Evolutionary conservation across 2,888 invertebrate genomes (phyloP), one percentile per base, ranked within the genome.

Genomic region (Serripes groenlandicus): DNA sequence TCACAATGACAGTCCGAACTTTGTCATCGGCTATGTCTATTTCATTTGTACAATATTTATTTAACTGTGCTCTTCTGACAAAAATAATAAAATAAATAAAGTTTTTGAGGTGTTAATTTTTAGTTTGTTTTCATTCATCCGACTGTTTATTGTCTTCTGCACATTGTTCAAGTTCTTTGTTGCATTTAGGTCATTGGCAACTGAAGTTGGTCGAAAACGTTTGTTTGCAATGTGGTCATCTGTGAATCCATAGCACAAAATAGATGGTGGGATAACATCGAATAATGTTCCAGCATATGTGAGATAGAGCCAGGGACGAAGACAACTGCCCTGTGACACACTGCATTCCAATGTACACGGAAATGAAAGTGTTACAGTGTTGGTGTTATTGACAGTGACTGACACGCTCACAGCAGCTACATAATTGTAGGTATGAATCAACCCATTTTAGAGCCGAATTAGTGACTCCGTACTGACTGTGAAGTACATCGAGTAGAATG

Each of bases 41-140:
- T 49, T 69, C 3, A 7, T 21, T 34, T 66, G 66, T 66, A 21
- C 66, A n/a, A 66, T 35, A 66, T 66, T 66, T 68, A 2, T 42
- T 34, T 42, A 68, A 42, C 34, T 42, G 68, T 3, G 11, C 34
- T 26, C 2, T 26, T 5, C n/a, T 68, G 5, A 37, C 18, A 42
- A 68, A 42, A 37, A 54, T 70, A 5, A 70, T 70, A 32, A 30
- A 54, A 7, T 70, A 52, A n/a, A n/a, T n/a, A n/a, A n/a, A n/a
- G 34, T 28, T 70, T 70, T 70, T 23, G 28, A 28, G 18, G 70
- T 30, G 15, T 70, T 49, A 23, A 70, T 70, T 30, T 70, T 70
- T 3, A 68, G 11, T 26, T 68, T 68, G 4, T 68, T 68, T 7
- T 42, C 7, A 42, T 68, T 68, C 35, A 42, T 42, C 42, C 68